Conservation (phyloP, 2,888 invertebrate species). For the Clistopyga incitator region DNA sequence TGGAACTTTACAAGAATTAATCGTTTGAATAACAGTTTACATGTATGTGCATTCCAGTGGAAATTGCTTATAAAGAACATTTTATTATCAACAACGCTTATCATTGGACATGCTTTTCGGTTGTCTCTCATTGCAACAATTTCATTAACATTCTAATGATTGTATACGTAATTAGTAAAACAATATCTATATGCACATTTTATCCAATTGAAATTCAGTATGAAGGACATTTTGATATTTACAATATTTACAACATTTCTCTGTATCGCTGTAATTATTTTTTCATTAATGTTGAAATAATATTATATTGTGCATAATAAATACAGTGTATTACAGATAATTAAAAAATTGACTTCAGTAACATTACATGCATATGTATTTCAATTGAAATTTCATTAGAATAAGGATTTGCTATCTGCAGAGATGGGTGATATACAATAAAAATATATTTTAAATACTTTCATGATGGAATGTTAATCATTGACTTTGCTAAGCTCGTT, state of each 20-base stretch:
- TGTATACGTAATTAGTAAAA: conserved; percentile 8
- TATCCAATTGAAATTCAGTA: not conserved
- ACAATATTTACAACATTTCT: too few species aligned
- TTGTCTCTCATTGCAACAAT: not conserved
- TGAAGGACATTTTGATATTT: not conserved
- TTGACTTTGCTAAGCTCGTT: too few species aligned
- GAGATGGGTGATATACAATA: too few species aligned
- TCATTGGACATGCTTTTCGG: too few species aligned
- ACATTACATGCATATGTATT: not conserved
- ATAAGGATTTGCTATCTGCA: not conserved
- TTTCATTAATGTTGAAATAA: too few species aligned
- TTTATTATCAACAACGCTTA: too few species aligned
- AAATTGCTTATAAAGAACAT: not conserved
- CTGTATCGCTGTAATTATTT: too few species aligned
- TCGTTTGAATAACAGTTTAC: not conserved
- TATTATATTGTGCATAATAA: too few species aligned
- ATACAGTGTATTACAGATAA: too few species aligned
- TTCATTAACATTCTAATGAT: conserved; percentile 26
- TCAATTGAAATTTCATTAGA: not conserved
- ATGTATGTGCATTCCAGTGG: not conserved
- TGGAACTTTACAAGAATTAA: not conserved
- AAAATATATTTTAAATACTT: too few species aligned
- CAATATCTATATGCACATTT: conserved; percentile 17
- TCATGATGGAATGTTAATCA: too few species aligned
- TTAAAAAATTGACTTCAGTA: too few species aligned